These are phyloP conservation scores for Gymnarchus niloticus DNA, from an alignment of 2,113 vertebrate genomes.

Conservation along the genomic window DNA sequence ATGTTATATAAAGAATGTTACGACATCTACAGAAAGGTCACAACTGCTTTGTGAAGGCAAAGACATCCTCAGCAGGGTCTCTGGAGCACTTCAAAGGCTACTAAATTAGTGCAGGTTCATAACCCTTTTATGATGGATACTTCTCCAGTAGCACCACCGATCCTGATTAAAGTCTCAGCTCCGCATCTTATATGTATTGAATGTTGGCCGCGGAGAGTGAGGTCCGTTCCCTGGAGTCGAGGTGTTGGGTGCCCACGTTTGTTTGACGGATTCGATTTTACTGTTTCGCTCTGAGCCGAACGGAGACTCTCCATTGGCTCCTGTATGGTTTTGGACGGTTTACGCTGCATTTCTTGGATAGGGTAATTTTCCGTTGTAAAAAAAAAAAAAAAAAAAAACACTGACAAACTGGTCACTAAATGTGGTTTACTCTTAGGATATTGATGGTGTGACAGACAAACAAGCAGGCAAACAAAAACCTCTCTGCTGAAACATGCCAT, in stretches of 20 bases:
- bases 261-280: constrained; percentile 9
- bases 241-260: not conserved
- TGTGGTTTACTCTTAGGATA: not conserved
- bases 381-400: too few relatives aligned
- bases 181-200: constrained; percentile 2
- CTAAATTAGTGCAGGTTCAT: constrained; percentile 11
- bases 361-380: too few relatives aligned
- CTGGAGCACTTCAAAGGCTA: not conserved
- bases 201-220: not conserved
- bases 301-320: not conserved
- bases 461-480: not conserved
- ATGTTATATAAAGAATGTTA: not conserved
- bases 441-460: not conserved
- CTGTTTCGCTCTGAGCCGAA: not conserved
- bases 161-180: not conserved
- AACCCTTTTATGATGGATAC: not conserved
- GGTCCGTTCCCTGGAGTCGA: not conserved
- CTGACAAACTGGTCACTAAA: not conserved
- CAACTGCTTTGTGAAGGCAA: not conserved
- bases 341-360: not conserved
- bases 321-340: not conserved
- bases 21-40: not conserved
- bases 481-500: not conserved
- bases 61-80: not conserved
- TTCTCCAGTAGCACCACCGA: not conserved